Evolutionary conservation across 2,888 invertebrate genomes (phyloP).

Genomic region (Dynastes tityus): DNA sequence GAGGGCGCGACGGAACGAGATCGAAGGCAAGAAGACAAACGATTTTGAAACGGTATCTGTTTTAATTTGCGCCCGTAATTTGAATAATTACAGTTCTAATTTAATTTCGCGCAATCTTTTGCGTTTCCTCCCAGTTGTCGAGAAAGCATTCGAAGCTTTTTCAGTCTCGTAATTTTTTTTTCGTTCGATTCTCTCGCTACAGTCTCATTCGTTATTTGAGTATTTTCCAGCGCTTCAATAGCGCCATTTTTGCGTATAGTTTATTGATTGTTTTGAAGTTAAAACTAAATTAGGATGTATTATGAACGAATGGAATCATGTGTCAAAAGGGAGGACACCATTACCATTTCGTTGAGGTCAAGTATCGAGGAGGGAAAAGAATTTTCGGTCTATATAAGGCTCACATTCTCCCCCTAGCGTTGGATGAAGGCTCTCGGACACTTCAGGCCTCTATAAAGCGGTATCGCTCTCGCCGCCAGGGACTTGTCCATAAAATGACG

Average conservation of each 20-base stretch:
- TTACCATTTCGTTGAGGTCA: too few species aligned
- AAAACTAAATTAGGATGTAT: too few species aligned
- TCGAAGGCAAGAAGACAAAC: constrained; percentile 4
- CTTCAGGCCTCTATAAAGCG: too few species aligned
- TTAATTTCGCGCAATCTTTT: constrained; percentile 56
- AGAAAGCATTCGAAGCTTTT: not conserved
- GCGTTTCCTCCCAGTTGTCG: constrained; percentile 33
- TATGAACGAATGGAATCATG: too few species aligned
- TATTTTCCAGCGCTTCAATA: not conserved
- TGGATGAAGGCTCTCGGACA: too few species aligned
- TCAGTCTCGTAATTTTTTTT: not conserved
- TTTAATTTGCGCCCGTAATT: constrained; percentile 58
- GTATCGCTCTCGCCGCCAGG: too few species aligned
- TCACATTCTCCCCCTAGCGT: too few species aligned
- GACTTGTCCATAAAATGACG: too few species aligned
- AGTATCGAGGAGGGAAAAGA: too few species aligned
- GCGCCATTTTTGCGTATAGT: not conserved
- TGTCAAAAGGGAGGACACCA: too few species aligned
- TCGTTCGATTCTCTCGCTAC: not conserved
- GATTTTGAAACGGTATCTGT: constrained; percentile 53
- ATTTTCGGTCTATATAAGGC: too few species aligned
- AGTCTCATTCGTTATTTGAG: not conserved
- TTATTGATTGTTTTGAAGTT: not conserved
- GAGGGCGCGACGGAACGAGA: not conserved
- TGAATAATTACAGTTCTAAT: constrained; percentile 60